phyloP scores from a whole-genome alignment of 2,888 invertebrate species.

The Dichetophora obliterata region DNA sequence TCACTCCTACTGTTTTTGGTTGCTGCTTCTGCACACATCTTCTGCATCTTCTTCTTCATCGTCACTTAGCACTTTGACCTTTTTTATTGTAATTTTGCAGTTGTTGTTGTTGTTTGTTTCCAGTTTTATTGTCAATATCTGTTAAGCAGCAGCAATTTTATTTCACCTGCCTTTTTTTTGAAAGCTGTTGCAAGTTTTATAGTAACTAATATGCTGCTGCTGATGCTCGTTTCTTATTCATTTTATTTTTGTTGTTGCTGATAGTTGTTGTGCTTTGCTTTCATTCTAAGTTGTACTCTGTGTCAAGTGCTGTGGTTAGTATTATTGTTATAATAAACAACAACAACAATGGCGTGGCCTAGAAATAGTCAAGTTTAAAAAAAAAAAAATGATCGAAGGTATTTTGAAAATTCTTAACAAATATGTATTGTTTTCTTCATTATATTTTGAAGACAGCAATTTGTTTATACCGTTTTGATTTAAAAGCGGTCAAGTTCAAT shows the following conservation, averaged over 20 bases:
- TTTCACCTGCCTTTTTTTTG: conserved; percentile 15
- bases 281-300: neutral
- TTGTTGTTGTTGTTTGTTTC: neutral
- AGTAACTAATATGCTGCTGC: conserved; percentile 6
- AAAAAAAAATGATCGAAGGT: too few species aligned
- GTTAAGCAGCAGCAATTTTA: neutral
- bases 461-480: too few species aligned
- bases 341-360: neutral
- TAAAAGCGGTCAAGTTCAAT: too few species aligned
- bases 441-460: too few species aligned
- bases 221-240: neutral
- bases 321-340: neutral
- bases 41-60: neutral
- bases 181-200: conserved; percentile 1
- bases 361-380: too few species aligned
- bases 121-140: neutral
- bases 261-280: neutral
- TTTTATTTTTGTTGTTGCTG: neutral
- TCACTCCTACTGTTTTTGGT: neutral
- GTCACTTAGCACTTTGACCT: neutral
- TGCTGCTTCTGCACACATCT: neutral
- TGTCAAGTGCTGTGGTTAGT: neutral
- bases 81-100: neutral
- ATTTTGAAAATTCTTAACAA: too few species aligned
- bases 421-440: too few species aligned